phyloP scores from a whole-genome alignment of 2,888 invertebrate species.

The Lithophane semibrunnea region DNA sequence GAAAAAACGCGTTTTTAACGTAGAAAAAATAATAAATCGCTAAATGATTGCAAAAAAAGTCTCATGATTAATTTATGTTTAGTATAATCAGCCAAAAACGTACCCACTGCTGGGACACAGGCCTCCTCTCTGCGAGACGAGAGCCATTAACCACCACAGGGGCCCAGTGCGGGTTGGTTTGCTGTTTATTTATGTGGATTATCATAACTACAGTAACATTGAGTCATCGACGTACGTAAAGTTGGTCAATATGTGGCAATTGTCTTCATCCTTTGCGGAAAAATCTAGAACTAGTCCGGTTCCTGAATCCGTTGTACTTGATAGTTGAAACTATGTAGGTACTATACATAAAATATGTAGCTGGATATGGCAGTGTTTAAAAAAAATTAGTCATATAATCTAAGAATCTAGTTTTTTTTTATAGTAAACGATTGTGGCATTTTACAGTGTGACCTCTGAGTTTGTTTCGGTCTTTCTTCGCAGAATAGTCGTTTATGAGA shows the following conservation, averaged over 20 bases:
- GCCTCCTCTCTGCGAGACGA: not conserved
- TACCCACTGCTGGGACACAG: not conserved
- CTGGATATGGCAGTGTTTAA: slow-evolving; percentile 2
- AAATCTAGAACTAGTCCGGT: slow-evolving; percentile 24
- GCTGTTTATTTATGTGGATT: not conserved
- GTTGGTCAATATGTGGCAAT: slow-evolving; percentile 25
- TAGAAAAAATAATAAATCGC: too few relatives aligned
- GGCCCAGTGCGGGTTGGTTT: too few relatives aligned
- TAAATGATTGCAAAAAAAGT: not conserved
- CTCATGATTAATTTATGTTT: not conserved
- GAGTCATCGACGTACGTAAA: slow-evolving; percentile 29
- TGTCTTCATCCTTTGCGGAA: slow-evolving; percentile 28
- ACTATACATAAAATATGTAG: not conserved
- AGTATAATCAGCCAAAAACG: too few relatives aligned
- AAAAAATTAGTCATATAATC: not conserved
- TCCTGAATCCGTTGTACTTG: slow-evolving; percentile 54
- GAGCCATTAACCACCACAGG: too few relatives aligned
- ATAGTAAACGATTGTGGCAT: not conserved
- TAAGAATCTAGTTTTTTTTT: not conserved
- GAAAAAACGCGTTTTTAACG: not conserved
- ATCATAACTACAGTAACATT: slow-evolving; percentile 28
- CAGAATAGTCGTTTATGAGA: not conserved
- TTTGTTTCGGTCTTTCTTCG: too few relatives aligned
- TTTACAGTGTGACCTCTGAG: not conserved
- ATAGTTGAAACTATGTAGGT: slow-evolving; percentile 10